Evolutionary conservation across 2,113 vertebrate genomes (phyloP).

Genomic region (Varanus komodoensis): DNA sequence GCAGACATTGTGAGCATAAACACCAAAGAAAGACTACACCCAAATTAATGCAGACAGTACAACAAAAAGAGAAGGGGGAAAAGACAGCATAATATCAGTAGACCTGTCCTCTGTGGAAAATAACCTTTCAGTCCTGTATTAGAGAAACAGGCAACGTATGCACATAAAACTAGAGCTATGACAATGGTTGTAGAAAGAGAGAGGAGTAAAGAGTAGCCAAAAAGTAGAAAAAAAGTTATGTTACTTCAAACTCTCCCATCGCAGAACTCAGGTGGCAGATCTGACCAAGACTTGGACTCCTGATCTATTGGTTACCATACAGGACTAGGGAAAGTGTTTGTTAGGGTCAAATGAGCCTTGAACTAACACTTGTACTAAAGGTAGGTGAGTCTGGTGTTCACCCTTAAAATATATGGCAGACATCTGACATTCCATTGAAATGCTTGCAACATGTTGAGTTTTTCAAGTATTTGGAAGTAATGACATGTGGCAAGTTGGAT

Average conservation of each 20-base stretch:
- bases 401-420: neutral
- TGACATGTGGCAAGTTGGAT: neutral
- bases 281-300: neutral
- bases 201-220: neutral
- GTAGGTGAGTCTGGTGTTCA: neutral
- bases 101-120: neutral
- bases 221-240: neutral
- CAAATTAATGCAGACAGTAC: constrained; percentile 8
- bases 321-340: neutral
- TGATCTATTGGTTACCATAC: neutral
- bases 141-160: neutral
- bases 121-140: neutral
- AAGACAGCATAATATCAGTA: neutral
- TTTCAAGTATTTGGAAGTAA: neutral
- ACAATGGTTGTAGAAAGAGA: neutral
- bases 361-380: neutral
- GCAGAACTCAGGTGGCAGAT: neutral
- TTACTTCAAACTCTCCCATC: neutral
- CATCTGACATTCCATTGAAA: neutral
- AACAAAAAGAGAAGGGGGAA: neutral
- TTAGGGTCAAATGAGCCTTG: neutral
- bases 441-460: neutral
- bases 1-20: neutral
- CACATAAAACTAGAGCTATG: neutral
- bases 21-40: neutral